Evolutionary conservation across 2,797 vertebrate genomes (phyloP).

Genomic region (Channallabes apus): DNA sequence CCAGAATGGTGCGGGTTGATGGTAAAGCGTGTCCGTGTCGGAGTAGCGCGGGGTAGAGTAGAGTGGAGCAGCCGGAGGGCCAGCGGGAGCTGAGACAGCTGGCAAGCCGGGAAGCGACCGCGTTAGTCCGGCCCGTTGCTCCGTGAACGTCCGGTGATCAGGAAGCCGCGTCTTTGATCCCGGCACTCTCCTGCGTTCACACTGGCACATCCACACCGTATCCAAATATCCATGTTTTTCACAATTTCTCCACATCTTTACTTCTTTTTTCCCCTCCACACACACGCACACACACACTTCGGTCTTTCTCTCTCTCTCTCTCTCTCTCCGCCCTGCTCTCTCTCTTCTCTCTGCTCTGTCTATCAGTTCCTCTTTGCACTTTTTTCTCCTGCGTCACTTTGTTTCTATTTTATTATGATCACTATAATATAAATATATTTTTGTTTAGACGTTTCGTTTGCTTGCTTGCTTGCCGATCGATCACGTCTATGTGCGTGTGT

Average conservation of each 20-base stretch:
- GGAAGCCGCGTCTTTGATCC: conserved; percentile 39
- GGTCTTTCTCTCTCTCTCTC: too few relatives aligned
- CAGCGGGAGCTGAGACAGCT: conserved; percentile 73
- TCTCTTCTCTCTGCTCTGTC: conserved; percentile 67
- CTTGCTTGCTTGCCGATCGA: conserved; percentile 80
- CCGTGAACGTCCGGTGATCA: conserved; percentile 71
- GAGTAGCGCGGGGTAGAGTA: too few relatives aligned
- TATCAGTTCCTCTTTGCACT: conserved; percentile 66
- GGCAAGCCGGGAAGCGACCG: conserved; percentile 74
- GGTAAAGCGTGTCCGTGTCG: conserved; percentile 39
- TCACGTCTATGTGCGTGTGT: conserved; percentile 64
- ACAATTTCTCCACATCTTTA: conserved; percentile 63
- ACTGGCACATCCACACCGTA: conserved; percentile 53
- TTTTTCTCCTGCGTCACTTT: conserved; percentile 71
- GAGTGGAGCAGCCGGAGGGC: conserved; percentile 60
- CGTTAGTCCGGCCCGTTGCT: conserved; percentile 77
- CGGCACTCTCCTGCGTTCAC: conserved; percentile 61
- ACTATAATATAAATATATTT: conserved; percentile 65
- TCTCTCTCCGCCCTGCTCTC: too few relatives aligned
- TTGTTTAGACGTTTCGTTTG: conserved; percentile 73
- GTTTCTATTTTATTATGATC: conserved; percentile 63
- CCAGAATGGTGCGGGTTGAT: conserved; percentile 53
- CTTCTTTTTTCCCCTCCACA: conserved; percentile 63
- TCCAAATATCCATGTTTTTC: conserved; percentile 64
- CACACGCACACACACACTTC: neutral